Percentiles rank a stretch among this genome's conserved stretches.
Conservation (phyloP, 1,140 invertebrate genomes). For the Apis mellifera region DNA sequence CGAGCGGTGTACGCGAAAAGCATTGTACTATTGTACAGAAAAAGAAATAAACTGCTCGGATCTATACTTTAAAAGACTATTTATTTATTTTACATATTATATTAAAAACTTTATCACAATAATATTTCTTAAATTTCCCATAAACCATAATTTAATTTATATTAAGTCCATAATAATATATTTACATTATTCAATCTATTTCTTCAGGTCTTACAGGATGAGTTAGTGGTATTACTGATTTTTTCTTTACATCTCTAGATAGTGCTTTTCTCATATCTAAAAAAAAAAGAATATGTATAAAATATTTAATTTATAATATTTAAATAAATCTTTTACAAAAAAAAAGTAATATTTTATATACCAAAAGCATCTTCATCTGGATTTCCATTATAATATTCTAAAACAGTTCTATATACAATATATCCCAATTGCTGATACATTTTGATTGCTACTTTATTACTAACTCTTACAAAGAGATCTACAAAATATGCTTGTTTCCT, state of each 20-base stretch:
- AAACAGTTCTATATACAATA: slow-evolving; percentile 96
- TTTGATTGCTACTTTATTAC: slow-evolving; percentile 97
- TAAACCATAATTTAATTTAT: not conserved
- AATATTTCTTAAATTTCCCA: not conserved
- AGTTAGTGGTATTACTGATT: slow-evolving; percentile 95
- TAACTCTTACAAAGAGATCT: slow-evolving; percentile 99
- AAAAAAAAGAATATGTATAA: slow-evolving; percentile 44
- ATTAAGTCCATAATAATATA: not conserved
- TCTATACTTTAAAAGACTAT: slow-evolving; percentile 40
- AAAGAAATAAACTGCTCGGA: slow-evolving; percentile 74
- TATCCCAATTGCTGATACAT: slow-evolving; percentile 99
- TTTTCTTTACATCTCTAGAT: slow-evolving; percentile 94
- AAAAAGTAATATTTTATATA: slow-evolving; percentile 75
- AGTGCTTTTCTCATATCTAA: slow-evolving; percentile 99
- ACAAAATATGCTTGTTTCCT: slow-evolving; percentile 98
- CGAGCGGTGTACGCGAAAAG: slow-evolving; percentile 68
- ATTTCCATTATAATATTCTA: slow-evolving; percentile 98
- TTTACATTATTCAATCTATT: slow-evolving; percentile 86
- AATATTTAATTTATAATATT: slow-evolving; percentile 22
- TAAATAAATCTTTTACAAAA: slow-evolving; percentile 25
- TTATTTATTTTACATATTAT: slow-evolving; percentile 14
- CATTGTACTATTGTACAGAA: slow-evolving; percentile 80
- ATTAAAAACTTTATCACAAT: slow-evolving; percentile 2
- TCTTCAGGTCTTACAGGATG: slow-evolving; percentile 98
- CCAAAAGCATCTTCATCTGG: slow-evolving; percentile 99